A percentile compares a stretch with the other conserved stretches of the same genome.
phyloP scores from a whole-genome alignment of 2,797 vertebrate genomes.

The Masticophis lateralis region DNA sequence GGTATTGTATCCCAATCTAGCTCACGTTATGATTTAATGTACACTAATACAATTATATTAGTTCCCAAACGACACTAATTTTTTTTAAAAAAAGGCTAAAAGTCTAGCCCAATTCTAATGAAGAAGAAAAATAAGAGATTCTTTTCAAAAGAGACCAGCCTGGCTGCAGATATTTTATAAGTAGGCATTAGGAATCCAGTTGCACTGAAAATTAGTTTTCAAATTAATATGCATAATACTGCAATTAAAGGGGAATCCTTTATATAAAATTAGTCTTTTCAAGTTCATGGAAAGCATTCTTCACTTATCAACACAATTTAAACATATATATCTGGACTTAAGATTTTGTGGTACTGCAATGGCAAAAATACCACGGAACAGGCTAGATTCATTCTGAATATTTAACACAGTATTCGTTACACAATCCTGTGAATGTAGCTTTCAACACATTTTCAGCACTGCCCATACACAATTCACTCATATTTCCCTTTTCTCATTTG shows the following conservation, averaged over 20 bases:
- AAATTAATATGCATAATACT: background rate
- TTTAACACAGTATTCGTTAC: background rate
- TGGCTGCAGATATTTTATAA: background rate
- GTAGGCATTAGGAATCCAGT: background rate
- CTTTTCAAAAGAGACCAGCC: background rate
- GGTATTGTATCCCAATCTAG: constrained; percentile 16
- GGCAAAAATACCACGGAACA: constrained; percentile 3
- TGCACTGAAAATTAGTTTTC: background rate
- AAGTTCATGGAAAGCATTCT: constrained; percentile 35
- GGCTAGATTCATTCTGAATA: constrained; percentile 10
- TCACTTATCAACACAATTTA: constrained; percentile 15
- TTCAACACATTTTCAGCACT: background rate
- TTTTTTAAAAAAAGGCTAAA: background rate
- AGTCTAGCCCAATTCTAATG: background rate
- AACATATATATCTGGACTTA: background rate
- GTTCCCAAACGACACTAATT: background rate
- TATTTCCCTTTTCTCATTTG: background rate
- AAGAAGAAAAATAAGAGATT: background rate
- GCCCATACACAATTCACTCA: background rate
- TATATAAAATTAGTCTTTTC: constrained; percentile 23
- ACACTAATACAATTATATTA: background rate
- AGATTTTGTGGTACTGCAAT: background rate
- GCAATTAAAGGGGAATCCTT: constrained; percentile 42
- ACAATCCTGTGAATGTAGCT: background rate
- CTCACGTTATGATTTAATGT: background rate